Base-by-base conservation (phyloP, 1,140 invertebrate species). In the Triops cancriformis region DNA sequence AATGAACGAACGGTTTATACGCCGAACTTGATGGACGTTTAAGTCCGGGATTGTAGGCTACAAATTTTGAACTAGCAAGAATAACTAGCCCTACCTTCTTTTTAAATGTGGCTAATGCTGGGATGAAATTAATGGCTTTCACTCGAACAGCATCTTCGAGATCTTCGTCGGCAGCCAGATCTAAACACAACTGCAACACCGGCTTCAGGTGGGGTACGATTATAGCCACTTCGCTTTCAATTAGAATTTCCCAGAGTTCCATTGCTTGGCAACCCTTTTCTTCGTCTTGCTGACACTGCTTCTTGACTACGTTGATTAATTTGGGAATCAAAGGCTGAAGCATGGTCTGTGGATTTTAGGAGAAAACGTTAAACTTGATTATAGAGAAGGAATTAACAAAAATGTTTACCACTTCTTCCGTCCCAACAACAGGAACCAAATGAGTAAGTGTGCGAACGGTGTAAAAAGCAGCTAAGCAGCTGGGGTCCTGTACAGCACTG, bases 221-320 rank as follows among this genome's bases (percentile, higher is more conserved):
- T 72, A 91, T 86, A 79, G 83, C 81, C 10, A 91, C 86, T 78
- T 89, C 89, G 82, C 86, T 89, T 80, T 94, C 91, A 43, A 90
- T 86, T 73, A 94, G 84, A 80, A 90, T 89, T 82, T 94, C 91
- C 77, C 93, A 86, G 14, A 94, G 84, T 82, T 93, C 91, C 79
- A 94, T 88, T 3, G 88, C 86, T 79, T 90, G 86, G 79, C 87
- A 84, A 80, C 91, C 87, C 83, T 87, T 86, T 5, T 88, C 87
- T 82, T 91, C 87, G 78, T 89, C 86, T 23, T 84, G 82, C 0
- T 81, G 43, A 14, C 88, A 82, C 77, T 92, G 85, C 12, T 86
- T 83, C 76, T 84, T 84, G 23, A 92, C 86, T 1, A 89, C 85
- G 74, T 87, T 85, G 26, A 93, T 84, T 18, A 92, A 84, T 43